Evolutionary conservation across 37 sponge, comb jelly and placozoan species (phyloP).

Genomic region (Beroe forskalii): DNA sequence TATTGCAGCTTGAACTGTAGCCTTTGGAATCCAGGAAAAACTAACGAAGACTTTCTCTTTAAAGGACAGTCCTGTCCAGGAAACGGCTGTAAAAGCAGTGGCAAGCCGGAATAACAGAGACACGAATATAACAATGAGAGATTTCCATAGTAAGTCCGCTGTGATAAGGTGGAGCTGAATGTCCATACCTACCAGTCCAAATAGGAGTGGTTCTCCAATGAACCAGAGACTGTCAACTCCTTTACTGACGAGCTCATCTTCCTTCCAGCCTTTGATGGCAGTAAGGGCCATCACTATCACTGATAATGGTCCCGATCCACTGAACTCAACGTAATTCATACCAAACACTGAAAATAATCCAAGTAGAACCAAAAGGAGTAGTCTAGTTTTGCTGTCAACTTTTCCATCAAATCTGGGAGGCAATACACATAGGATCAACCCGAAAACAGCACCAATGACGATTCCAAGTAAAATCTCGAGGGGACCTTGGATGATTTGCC

Average conservation of each 20-base stretch:
- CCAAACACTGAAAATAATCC: conserved; percentile 81
- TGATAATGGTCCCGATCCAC: conserved; percentile 83
- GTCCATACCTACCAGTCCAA: conserved; percentile 89
- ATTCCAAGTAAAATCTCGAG: conserved; percentile 82
- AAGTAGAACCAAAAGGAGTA: conserved; percentile 70
- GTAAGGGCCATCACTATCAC: conserved; percentile 76
- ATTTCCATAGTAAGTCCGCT: conserved; percentile 69
- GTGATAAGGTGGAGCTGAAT: conserved; percentile 70
- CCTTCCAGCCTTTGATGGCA: conserved; percentile 71
- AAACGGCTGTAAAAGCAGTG: conserved; percentile 68
- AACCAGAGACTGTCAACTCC: conserved; percentile 73
- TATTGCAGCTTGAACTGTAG: conserved; percentile 85
- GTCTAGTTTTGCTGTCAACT: background rate
- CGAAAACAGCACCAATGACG: conserved; percentile 74
- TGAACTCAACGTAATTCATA: conserved; percentile 67
- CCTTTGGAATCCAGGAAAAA: conserved; percentile 92
- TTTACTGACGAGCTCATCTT: background rate
- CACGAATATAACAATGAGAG: conserved; percentile 69
- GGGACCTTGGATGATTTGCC: conserved; percentile 80
- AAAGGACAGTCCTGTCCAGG: conserved; percentile 44
- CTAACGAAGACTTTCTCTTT: conserved; percentile 71
- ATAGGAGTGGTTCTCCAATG: conserved; percentile 84
- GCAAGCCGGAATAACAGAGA: conserved; percentile 70
- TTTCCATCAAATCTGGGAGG: conserved; percentile 56
- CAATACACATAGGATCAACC: conserved; percentile 78